Evolutionary conservation across 2,888 invertebrate species (phyloP).

Genomic region (Ferdinandea cuprea): DNA sequence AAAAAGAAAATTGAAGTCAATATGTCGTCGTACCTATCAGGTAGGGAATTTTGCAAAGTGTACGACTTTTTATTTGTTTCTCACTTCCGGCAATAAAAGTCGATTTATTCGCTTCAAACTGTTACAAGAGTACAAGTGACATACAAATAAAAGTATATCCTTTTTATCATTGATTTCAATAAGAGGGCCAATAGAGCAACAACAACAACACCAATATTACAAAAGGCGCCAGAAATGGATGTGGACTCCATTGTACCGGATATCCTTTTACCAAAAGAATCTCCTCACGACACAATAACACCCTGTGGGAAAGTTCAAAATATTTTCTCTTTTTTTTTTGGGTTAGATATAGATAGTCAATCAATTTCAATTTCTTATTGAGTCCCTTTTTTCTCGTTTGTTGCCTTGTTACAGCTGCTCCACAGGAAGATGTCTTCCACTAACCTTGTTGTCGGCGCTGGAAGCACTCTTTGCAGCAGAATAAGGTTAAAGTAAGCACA

Average conservation of each 20-base stretch:
- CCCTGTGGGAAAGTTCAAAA: constrained; percentile 42
- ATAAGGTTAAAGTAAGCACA: not conserved
- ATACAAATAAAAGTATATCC: constrained; percentile 52
- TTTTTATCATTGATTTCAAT: constrained; percentile 58
- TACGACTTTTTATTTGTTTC: constrained; percentile 47
- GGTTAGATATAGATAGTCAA: constrained; percentile 35
- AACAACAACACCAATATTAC: not conserved
- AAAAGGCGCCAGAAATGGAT: constrained; percentile 36
- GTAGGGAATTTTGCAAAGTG: constrained; percentile 9
- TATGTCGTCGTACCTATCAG: constrained; percentile 17
- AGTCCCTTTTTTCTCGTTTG: constrained; percentile 42
- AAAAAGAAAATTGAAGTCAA: constrained; percentile 37
- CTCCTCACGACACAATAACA: constrained; percentile 6
- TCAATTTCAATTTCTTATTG: constrained; percentile 55
- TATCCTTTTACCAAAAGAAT: constrained; percentile 50
- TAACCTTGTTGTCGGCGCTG: not conserved
- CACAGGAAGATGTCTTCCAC: constrained; percentile 1
- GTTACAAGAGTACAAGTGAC: constrained; percentile 45
- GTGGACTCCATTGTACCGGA: constrained; percentile 48
- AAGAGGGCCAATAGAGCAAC: constrained; percentile 23
- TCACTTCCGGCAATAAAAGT: constrained; percentile 63
- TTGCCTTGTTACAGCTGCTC: constrained; percentile 14
- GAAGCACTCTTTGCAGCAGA: no score
- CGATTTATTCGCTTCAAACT: constrained; percentile 53
- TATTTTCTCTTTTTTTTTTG: not conserved